Conservation (phyloP, 2,113 vertebrate species). For the Platichthys stellatus region DNA sequence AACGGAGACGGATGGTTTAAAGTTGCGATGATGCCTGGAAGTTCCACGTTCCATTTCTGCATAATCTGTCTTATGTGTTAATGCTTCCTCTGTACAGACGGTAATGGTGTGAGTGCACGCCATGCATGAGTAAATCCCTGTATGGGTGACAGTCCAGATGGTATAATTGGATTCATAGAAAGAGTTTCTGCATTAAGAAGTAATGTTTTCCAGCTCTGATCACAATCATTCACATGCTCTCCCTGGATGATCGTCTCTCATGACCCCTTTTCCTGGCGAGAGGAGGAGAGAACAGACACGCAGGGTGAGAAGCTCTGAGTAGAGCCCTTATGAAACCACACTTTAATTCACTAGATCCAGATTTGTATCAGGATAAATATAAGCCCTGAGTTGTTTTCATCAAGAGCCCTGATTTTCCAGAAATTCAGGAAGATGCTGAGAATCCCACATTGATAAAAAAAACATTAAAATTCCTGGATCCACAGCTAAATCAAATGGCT, state of each 20-base stretch:
- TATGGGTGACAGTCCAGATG: slow-evolving; percentile 29
- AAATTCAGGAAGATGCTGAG: too few species aligned
- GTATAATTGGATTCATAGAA: slow-evolving; percentile 36
- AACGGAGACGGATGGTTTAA: slow-evolving; percentile 31
- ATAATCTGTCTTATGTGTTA: slow-evolving; percentile 46
- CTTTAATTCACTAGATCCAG: too few species aligned
- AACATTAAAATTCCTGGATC: too few species aligned
- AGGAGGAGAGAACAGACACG: slow-evolving; percentile 1
- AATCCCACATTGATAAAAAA: too few species aligned
- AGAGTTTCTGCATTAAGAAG: slow-evolving; percentile 36
- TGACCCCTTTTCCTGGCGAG: neutral
- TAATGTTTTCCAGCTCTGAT: slow-evolving; percentile 44
- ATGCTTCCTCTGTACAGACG: slow-evolving; percentile 46
- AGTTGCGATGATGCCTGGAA: slow-evolving; percentile 33
- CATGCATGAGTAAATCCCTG: slow-evolving; percentile 16
- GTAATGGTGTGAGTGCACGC: slow-evolving; percentile 42
- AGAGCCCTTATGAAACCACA: too few species aligned
- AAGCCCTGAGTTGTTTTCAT: too few species aligned
- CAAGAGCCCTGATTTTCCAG: too few species aligned
- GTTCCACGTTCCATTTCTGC: slow-evolving; percentile 29
- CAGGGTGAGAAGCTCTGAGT: too few species aligned
- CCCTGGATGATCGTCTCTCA: neutral
- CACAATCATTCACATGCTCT: slow-evolving; percentile 3
- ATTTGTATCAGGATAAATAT: too few species aligned
- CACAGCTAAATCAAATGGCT: too few species aligned